phyloP scores from a whole-genome alignment of 2,113 vertebrate species.

The Sakesphorus luctuosus region DNA sequence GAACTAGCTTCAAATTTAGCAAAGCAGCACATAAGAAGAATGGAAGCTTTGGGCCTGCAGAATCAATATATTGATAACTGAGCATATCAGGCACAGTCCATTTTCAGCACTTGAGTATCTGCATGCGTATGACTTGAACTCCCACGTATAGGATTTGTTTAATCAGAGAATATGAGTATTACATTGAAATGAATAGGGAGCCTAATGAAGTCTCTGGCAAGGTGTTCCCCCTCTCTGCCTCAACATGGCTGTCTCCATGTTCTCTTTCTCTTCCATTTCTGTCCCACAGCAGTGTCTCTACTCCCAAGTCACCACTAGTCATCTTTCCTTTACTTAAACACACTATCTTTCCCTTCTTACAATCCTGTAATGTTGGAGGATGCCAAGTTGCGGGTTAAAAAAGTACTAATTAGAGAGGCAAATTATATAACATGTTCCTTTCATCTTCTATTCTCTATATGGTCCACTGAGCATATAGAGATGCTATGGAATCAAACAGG shows the following conservation, averaged over 20 bases:
- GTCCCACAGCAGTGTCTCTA: rapidly evolving
- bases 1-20: not conserved
- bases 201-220: not conserved
- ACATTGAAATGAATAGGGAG: not conserved
- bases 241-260: not conserved
- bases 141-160: not conserved
- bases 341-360: not conserved
- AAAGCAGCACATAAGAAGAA: not conserved
- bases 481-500: not conserved
- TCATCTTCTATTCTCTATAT: not conserved
- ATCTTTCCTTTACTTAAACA: not conserved
- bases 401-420: not conserved
- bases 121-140: not conserved
- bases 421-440: not conserved
- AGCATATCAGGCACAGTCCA: not conserved
- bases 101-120: not conserved
- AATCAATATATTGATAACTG: not conserved
- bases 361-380: not conserved
- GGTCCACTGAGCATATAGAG: not conserved
- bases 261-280: not conserved
- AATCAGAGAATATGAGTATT: not conserved
- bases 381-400: not conserved
- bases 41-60: not conserved
- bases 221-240: rapidly evolving
- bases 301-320: not conserved